Base-by-base conservation (phyloP, 2,888 invertebrate species). In the Zaprionus lineosus region DNA sequence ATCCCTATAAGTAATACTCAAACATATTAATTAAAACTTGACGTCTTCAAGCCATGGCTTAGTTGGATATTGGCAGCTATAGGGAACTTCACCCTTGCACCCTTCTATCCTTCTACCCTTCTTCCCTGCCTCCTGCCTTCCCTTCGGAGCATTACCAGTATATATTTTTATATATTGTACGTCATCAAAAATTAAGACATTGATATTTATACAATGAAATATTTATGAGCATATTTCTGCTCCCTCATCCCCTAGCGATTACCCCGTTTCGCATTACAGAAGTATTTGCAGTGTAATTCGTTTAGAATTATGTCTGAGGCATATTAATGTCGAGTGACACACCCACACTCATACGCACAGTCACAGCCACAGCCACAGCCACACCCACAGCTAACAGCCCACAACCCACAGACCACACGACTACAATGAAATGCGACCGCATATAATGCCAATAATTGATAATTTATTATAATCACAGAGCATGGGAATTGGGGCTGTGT, bases 391-490 rank as follows among this genome's bases (percentile, higher is more conserved):
- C 24, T n/a, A 18, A 41, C 9, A 39, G 29, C 34, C 33, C 34
- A 39, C 28, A 26, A 36, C 65, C 39, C 57, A 24, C 24, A 16
- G 26, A 36, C 9, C 31, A 28, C 9, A 12, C 33, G 11, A 29
- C 21, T 46, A 8, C 14, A 12, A 8, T 14, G 41, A 39, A 26
- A 28, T 33, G 46, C 41, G 48, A 61, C 43, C 57, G 46, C 56
- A 59, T 75, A 78, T 78, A 78, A 78, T 76, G 48, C 68, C 81
- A 61, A 86, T 81, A 86, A 81, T 85, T 86, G 81, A 81, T 81
- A 81, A 81, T 81, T 81, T 81, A 81, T 81, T 81, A 81, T 81
- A 84, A 81, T 81, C 86, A 84, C 65, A 60, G 67, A 24, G 51
- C 40, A 36, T 47, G 58, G 68, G 62, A 47, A 68, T 47, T 51